Evolutionary conservation across 2,797 vertebrate genomes (phyloP).

Genomic region (Coregonus suidteri): DNA sequence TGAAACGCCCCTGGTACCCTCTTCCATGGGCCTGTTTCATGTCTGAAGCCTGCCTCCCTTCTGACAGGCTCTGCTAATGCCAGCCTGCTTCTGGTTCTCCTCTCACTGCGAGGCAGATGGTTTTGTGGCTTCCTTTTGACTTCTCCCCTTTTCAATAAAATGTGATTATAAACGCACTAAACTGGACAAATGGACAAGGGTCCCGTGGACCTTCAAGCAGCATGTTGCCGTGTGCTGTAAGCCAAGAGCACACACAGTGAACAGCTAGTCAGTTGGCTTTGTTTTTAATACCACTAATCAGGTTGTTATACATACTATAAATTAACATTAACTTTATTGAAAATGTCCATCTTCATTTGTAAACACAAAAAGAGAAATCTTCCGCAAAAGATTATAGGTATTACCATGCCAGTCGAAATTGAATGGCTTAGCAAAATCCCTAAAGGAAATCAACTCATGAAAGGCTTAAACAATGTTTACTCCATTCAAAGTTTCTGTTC

Average conservation of each 20-base stretch:
- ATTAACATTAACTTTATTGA: neutral
- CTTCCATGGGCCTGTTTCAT: neutral
- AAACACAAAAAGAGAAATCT: neutral
- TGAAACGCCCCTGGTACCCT: neutral
- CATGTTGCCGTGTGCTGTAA: neutral
- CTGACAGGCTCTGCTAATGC: neutral
- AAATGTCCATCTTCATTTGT: neutral
- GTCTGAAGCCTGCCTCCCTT: neutral
- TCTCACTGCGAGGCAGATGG: neutral
- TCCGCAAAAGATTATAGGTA: neutral
- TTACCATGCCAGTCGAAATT: neutral
- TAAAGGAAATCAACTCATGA: neutral
- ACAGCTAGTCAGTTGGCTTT: neutral
- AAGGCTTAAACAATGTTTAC: neutral
- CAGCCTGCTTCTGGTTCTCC: neutral
- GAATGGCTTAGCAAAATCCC: neutral
- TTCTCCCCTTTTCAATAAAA: neutral
- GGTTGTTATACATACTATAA: neutral
- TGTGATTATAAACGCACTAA: slow-evolving; percentile 8
- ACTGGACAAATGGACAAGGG: neutral
- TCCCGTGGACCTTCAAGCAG: neutral
- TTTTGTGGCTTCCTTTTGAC: neutral
- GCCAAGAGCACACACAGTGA: slow-evolving; percentile 36
- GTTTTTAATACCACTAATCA: neutral
- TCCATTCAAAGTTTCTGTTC: neutral